Percentiles rank a stretch among this genome's conserved stretches.
Evolutionary conservation across 2,113 vertebrate genomes (phyloP).

Genomic region (Chaetodon trifascialis): DNA sequence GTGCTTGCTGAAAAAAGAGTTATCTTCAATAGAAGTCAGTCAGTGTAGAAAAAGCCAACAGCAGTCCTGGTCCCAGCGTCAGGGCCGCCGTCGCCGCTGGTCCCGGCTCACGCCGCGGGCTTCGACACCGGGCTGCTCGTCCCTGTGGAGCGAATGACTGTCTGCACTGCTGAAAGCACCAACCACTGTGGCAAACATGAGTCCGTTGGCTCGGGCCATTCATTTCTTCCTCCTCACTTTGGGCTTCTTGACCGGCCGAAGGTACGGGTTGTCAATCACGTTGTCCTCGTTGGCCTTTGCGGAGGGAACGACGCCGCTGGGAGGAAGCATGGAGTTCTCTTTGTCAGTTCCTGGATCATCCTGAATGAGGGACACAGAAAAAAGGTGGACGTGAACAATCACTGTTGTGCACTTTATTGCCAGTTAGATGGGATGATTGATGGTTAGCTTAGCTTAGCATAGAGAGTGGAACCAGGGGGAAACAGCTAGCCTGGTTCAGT

Average conservation of each 20-base stretch:
- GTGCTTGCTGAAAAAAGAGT: conserved; percentile 31
- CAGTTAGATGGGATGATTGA: neutral
- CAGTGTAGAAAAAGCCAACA: conserved; percentile 23
- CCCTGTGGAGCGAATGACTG: conserved; percentile 6
- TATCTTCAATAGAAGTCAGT: conserved; percentile 28
- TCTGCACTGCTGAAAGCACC: conserved; percentile 21
- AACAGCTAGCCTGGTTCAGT: neutral
- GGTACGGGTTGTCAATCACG: conserved; percentile 96
- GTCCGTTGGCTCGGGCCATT: conserved; percentile 64
- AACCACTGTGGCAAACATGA: conserved; percentile 21
- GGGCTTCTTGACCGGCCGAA: conserved; percentile 97
- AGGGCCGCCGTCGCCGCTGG: neutral
- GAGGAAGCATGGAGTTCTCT: conserved; percentile 94
- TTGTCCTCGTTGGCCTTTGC: conserved; percentile 91
- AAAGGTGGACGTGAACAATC: neutral
- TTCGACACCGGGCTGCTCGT: neutral
- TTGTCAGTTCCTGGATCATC: conserved; percentile 93
- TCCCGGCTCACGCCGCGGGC: neutral
- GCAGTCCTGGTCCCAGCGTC: neutral
- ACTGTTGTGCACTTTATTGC: neutral
- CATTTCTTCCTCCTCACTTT: conserved; percentile 99
- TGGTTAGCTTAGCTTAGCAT: neutral
- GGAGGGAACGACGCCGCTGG: conserved; percentile 85
- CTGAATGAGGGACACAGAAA: conserved; percentile 73
- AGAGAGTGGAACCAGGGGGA: neutral